phyloP scores from a whole-genome alignment of 2,888 invertebrate genomes.

The Athalia cordata region DNA sequence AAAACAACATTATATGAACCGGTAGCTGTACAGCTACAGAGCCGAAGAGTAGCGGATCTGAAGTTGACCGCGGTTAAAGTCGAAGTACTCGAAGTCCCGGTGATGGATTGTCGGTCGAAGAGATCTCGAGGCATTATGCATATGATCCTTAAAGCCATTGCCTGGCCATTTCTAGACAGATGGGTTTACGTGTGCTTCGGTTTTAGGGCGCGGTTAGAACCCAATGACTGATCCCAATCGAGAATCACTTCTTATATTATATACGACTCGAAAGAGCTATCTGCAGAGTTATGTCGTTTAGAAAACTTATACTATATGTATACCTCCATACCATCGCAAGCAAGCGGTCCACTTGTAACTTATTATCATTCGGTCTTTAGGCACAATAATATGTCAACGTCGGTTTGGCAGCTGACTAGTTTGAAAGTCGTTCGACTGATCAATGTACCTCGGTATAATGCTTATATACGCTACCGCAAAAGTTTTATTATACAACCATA shows the following conservation, averaged over 20 bases:
- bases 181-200: background rate
- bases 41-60: conserved; percentile 52
- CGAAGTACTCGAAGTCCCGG: conserved; percentile 54
- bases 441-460: too few relatives aligned
- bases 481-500: conserved; percentile 16
- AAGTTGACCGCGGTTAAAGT: conserved; percentile 46
- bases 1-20: too few relatives aligned
- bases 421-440: conserved; percentile 9
- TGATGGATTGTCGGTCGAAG: conserved; percentile 57
- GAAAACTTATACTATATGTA: conserved; percentile 11
- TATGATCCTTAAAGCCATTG: conserved; percentile 29
- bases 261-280: background rate
- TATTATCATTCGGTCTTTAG: conserved; percentile 24
- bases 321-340: background rate
- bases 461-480: conserved; percentile 1
- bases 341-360: background rate
- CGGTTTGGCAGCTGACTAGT: conserved; percentile 16
- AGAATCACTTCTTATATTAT: background rate
- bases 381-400: conserved; percentile 41
- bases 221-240: conserved; percentile 23
- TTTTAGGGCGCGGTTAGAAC: conserved; percentile 42
- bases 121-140: conserved; percentile 46
- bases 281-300: background rate
- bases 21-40: conserved; percentile 45
- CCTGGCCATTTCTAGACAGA: conserved; percentile 30